A percentile compares a stretch with the other conserved stretches of the same genome.
phyloP scores from a whole-genome alignment of 1,140 invertebrate species.

The Drosophila sp. region DNA sequence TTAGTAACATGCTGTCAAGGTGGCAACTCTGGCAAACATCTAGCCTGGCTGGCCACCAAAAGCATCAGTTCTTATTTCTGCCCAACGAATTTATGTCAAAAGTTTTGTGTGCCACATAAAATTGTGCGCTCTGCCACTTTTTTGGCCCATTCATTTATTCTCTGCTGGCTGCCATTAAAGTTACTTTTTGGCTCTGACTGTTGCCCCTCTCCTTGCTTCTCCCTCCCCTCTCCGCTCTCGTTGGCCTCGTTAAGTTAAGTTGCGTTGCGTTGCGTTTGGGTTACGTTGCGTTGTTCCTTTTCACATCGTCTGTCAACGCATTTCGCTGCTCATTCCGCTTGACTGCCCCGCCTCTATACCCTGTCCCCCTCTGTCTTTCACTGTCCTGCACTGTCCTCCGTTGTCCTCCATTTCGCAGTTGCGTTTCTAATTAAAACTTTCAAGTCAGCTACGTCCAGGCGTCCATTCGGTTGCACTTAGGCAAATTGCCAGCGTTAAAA shows the following conservation, averaged over 20 bases:
- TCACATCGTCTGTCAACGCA: slow-evolving; percentile 70
- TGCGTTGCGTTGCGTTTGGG: slow-evolving; percentile 3
- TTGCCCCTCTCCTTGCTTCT: background rate
- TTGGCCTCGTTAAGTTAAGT: slow-evolving; percentile 60
- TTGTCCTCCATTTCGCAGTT: slow-evolving; percentile 55
- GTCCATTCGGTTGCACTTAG: slow-evolving; percentile 70
- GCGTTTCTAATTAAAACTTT: slow-evolving; percentile 82
- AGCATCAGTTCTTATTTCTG: slow-evolving; percentile 67
- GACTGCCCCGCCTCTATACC: slow-evolving; percentile 44
- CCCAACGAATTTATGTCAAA: slow-evolving; percentile 76
- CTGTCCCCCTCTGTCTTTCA: slow-evolving; percentile 24
- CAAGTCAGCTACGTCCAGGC: slow-evolving; percentile 39
- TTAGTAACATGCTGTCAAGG: slow-evolving; percentile 54
- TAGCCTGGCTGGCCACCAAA: background rate
- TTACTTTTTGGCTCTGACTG: slow-evolving; percentile 66
- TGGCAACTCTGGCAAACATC: slow-evolving; percentile 56
- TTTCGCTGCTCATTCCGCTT: slow-evolving; percentile 79
- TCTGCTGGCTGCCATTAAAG: slow-evolving; percentile 70
- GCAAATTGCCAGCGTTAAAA: slow-evolving; percentile 68
- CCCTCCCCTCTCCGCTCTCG: background rate
- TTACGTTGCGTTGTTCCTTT: slow-evolving; percentile 26
- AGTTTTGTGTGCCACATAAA: slow-evolving; percentile 65
- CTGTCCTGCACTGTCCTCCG: background rate
- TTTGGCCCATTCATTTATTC: slow-evolving; percentile 42
- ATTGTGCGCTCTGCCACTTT: slow-evolving; percentile 40